A percentile compares a stretch with the other conserved stretches of the same genome.
Evolutionary conservation across 2,888 invertebrate genomes (phyloP).

Genomic region (Eupeodes luniger): DNA sequence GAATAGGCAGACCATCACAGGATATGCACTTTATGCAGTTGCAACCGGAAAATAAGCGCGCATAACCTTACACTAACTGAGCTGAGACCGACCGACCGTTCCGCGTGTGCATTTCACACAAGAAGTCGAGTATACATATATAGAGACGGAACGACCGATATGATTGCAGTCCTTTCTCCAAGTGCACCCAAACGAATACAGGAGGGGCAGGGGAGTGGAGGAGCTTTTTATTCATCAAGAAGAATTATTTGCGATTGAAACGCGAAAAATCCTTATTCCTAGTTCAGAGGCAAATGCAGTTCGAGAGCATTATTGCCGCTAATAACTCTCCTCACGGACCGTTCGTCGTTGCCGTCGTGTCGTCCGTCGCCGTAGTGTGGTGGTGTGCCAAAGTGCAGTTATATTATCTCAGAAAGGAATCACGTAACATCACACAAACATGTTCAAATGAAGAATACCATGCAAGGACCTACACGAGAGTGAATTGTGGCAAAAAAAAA

Average conservation of each 20-base stretch:
- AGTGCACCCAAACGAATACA: constrained; percentile 27
- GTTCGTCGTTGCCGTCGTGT: neutral
- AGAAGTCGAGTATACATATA: neutral
- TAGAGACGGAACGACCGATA: neutral
- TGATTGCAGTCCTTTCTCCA: constrained; percentile 59
- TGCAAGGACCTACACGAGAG: neutral
- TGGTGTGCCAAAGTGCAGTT: constrained; percentile 79
- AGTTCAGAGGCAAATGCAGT: constrained; percentile 54
- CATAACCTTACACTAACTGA: constrained; percentile 50
- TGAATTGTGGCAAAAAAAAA: constrained; percentile 33
- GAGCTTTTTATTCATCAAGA: constrained; percentile 41
- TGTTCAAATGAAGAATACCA: constrained; percentile 16
- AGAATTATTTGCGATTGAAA: constrained; percentile 77
- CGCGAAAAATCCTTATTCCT: constrained; percentile 69
- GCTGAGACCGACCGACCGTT: constrained; percentile 9
- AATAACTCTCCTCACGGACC: constrained; percentile 75
- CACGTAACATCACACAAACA: constrained; percentile 60
- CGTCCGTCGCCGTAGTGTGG: too few relatives aligned
- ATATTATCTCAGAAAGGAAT: constrained; percentile 77
- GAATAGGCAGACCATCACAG: constrained; percentile 42
- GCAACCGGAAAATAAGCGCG: constrained; percentile 69
- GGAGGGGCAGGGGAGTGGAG: neutral
- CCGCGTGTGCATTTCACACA: constrained; percentile 65
- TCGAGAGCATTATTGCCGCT: constrained; percentile 55
- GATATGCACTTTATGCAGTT: constrained; percentile 73